Base-by-base conservation (phyloP, 2,888 invertebrate species). In the Epirrita christyi region DNA sequence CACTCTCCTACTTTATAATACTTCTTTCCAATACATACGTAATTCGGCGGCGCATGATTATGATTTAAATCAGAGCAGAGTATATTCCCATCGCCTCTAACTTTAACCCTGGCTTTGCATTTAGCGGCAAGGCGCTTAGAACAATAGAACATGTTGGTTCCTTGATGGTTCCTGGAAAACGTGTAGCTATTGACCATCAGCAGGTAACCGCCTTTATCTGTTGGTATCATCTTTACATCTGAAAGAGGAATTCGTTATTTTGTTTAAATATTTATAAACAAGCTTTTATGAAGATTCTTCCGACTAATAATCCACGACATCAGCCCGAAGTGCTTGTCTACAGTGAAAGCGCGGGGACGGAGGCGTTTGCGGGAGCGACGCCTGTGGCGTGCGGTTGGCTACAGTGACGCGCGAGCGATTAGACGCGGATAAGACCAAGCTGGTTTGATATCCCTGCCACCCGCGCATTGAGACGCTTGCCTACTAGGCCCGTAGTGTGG, bases 121-220 rank as follows among this genome's bases (percentile, higher is more conserved):
- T 59, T 59, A 0, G 55, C 49, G 1, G 53, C 44, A 2, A 61
- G 40, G 15, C 66, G 66, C 36, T 65, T 67, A 6, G 68, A 67
- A 47, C 70, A 68, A 41, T 68, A 69, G 40, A 60, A 69, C 50
- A 59, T 54, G 14, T 59, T 53, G 8, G 47, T 49, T 2, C 46
- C 46, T 8, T 47, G 46, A 56, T 68, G 14, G 53, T 59, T 61
- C 42, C 67, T 64, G 0, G 72, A 71, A 42, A 67, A 77, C 0
- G 76, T 73, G 42, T 71, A 72, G 0, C 64, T 72, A 0, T 70
- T 70, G 9, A 73, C 55, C n/a, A 73, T 61, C 1, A 75, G 55
- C 7, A 74, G 54, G 14, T 50, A 53, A 47, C 75, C 77, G 0
- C 81, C 82, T 29, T 70, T 67, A 11, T 73, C 75, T 9, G 79